These are phyloP conservation scores for Trematomus bernacchii DNA, from an alignment of 2,797 vertebrate species.

Conservation along the genomic window DNA sequence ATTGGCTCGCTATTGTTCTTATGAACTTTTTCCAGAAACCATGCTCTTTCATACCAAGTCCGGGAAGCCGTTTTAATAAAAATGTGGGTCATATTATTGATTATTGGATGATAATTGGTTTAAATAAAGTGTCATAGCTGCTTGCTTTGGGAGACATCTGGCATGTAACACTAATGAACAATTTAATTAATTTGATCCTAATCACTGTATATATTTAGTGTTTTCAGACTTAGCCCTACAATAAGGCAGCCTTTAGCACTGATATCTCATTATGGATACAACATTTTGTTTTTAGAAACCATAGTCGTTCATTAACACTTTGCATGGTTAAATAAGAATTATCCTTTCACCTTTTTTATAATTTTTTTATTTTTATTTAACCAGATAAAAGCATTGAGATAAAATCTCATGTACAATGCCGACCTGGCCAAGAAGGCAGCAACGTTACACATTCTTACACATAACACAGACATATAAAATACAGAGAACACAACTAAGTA, in stretches of 20 bases:
- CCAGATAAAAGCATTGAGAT: too few species aligned
- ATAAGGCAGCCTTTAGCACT: not conserved
- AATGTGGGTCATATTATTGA: not conserved
- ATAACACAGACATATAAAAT: too few species aligned
- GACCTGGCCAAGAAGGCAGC: too few species aligned
- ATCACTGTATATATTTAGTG: not conserved
- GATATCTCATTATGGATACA: not conserved
- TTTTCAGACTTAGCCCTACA: not conserved
- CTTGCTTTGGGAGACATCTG: not conserved
- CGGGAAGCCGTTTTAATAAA: not conserved
- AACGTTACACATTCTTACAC: too few species aligned
- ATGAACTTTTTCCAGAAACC: not conserved
- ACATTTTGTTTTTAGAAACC: conserved; percentile 8
- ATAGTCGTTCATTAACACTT: conserved; percentile 1
- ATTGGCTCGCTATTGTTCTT: not conserved
- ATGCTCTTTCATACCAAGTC: not conserved
- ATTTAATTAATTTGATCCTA: conserved; percentile 7
- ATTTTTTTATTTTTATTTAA: too few species aligned
- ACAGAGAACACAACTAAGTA: too few species aligned
- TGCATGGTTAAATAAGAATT: conserved; percentile 22
- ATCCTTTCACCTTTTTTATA: conserved; percentile 1
- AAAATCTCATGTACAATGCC: too few species aligned
- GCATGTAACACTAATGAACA: not conserved
- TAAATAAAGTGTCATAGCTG: conserved; percentile 7
- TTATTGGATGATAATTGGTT: conserved; percentile 6